phyloP scores from a whole-genome alignment of 2,797 vertebrate species.

The Sebastes umbrosus region DNA sequence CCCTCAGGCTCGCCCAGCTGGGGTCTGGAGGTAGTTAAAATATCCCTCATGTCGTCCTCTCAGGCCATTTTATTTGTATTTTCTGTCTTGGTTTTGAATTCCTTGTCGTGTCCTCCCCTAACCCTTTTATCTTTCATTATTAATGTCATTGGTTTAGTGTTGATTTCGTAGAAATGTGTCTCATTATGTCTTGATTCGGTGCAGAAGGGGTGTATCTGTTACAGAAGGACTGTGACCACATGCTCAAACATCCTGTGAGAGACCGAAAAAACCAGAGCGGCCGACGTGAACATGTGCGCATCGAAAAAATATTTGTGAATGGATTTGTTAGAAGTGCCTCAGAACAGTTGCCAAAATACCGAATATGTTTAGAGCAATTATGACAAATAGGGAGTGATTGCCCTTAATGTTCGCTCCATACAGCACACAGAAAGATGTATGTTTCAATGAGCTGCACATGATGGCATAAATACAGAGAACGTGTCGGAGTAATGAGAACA shows the following conservation, averaged over 20 bases:
- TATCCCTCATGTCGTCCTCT: neutral
- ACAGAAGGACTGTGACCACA: conserved; percentile 28
- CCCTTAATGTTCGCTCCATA: conserved; percentile 21
- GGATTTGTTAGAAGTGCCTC: conserved; percentile 44
- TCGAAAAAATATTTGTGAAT: conserved; percentile 62
- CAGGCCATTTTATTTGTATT: neutral
- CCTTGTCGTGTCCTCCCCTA: neutral
- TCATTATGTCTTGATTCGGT: conserved; percentile 12
- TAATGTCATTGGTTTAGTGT: conserved; percentile 1
- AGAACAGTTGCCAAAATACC: conserved; percentile 62
- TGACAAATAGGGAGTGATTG: conserved; percentile 36
- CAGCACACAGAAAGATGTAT: conserved; percentile 16
- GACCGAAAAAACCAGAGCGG: conserved; percentile 38
- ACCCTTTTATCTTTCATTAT: conserved; percentile 24
- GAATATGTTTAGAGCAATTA: conserved; percentile 53
- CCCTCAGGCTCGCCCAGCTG: conserved; percentile 44
- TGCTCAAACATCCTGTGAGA: conserved; percentile 38
- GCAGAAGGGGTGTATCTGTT: conserved; percentile 7
- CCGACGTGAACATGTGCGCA: conserved; percentile 30
- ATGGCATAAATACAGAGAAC: conserved; percentile 13
- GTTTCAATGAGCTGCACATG: conserved; percentile 22
- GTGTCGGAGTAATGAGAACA: conserved; percentile 34
- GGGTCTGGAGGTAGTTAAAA: conserved; percentile 66
- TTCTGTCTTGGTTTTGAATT: conserved; percentile 1
- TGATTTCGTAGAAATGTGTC: conserved; percentile 27